Conservation (phyloP, 2,113 vertebrate genomes). For the Eclectus roratus region DNA sequence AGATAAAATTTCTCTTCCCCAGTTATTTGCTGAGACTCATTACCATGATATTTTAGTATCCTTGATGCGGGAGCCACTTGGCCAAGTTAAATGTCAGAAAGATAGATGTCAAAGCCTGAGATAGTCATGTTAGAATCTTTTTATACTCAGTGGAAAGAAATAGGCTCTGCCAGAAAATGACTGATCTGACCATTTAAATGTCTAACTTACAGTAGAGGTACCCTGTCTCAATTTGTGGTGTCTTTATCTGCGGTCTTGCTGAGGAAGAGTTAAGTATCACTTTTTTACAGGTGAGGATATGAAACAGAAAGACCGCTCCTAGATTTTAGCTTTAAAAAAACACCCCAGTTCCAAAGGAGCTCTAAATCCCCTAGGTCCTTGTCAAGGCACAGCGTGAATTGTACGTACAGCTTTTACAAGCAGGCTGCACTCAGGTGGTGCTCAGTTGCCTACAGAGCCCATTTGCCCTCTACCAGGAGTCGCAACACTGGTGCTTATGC, state of each 20-base stretch:
- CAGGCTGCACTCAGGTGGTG: background rate
- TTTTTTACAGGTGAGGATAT: background rate
- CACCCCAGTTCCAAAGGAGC: background rate
- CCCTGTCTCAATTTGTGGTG: background rate
- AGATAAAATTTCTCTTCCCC: background rate
- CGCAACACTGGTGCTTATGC: background rate
- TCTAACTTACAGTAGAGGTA: background rate
- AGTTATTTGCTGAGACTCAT: background rate
- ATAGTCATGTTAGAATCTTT: background rate
- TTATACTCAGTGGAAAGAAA: constrained; percentile 35
- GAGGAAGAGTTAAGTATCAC: background rate
- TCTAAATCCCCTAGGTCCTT: background rate
- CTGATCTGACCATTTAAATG: constrained; percentile 10
- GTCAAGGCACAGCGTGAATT: background rate
- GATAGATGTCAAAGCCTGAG: constrained; percentile 25
- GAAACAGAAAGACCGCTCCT: background rate
- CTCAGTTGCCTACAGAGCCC: background rate
- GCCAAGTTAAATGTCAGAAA: constrained; percentile 42
- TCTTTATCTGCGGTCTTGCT: background rate
- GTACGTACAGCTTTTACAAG: background rate
- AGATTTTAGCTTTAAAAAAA: background rate
- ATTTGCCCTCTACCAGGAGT: background rate
- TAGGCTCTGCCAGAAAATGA: background rate
- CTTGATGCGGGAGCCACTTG: background rate
- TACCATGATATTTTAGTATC: background rate